Conservation (phyloP, 2,888 invertebrate genomes). For the Dynastes maya region DNA sequence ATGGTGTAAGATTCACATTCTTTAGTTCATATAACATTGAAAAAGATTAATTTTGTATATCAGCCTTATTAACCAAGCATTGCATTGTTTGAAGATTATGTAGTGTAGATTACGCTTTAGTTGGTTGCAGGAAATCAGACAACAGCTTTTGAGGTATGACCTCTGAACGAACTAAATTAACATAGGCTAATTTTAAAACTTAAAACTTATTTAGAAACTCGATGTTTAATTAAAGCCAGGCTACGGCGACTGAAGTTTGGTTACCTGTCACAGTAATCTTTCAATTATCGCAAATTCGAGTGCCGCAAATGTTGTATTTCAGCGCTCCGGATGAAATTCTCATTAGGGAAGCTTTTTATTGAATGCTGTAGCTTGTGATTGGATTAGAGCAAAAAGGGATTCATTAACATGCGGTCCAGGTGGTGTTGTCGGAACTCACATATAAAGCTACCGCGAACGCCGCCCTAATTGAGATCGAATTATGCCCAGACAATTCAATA, state of each 20-base stretch:
- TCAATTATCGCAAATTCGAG: neutral
- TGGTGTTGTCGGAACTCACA: constrained; percentile 29
- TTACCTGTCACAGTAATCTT: constrained; percentile 1
- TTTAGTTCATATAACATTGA: too few relatives aligned
- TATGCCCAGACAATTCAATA: constrained; percentile 41
- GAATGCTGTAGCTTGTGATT: constrained; percentile 22
- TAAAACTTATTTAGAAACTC: too few relatives aligned
- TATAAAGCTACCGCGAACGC: constrained; percentile 31
- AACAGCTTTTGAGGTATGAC: too few relatives aligned
- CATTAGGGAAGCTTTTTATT: constrained; percentile 22
- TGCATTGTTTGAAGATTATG: too few relatives aligned
- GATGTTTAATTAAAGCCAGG: too few relatives aligned
- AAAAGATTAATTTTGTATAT: too few relatives aligned
- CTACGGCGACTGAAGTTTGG: neutral
- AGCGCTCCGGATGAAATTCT: neutral
- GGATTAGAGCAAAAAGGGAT: constrained; percentile 28
- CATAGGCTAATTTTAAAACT: too few relatives aligned
- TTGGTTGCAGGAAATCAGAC: too few relatives aligned
- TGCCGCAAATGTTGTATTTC: neutral
- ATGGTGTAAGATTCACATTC: too few relatives aligned
- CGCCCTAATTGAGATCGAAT: constrained; percentile 40
- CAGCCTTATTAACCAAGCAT: too few relatives aligned
- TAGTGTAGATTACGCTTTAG: too few relatives aligned
- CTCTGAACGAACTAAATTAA: too few relatives aligned
- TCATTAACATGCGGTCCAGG: constrained; percentile 42